Evolutionary conservation across 2,113 vertebrate species (phyloP).

Genomic region (Mustela lutreola): DNA sequence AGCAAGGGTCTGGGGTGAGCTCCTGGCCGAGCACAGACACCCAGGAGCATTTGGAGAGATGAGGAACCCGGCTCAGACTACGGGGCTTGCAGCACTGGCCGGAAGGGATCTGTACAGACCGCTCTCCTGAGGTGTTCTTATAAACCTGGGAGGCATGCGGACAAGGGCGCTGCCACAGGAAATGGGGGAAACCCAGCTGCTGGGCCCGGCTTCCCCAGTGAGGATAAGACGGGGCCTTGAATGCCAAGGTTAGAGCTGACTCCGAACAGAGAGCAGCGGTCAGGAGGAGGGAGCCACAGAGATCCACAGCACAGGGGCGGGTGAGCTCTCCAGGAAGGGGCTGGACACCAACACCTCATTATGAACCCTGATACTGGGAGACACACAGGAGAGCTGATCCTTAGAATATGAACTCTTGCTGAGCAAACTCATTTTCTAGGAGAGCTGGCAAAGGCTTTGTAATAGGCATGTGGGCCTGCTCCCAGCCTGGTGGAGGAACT

Average conservation of each 20-base stretch:
- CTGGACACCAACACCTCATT: background rate
- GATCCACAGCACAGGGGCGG: rapidly evolving
- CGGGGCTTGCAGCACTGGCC: background rate
- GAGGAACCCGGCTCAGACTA: background rate
- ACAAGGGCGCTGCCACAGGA: background rate
- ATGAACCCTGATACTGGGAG: background rate
- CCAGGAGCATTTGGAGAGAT: too few species aligned
- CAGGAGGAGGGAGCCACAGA: too few species aligned
- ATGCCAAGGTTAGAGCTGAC: background rate
- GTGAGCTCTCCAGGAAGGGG: too few species aligned
- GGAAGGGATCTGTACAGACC: background rate
- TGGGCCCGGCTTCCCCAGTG: background rate
- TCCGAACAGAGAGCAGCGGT: background rate
- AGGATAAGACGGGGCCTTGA: background rate
- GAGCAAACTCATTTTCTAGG: background rate
- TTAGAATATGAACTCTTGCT: background rate
- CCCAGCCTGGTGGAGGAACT: too few species aligned
- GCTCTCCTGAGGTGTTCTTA: background rate
- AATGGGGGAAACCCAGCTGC: too few species aligned
- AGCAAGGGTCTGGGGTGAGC: too few species aligned
- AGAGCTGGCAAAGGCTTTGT: background rate
- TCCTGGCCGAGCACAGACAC: rapidly evolving
- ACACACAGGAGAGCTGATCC: too few species aligned
- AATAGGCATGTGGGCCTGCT: background rate
- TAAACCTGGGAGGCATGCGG: background rate